These are phyloP conservation scores for Drosophila erecta DNA, from an alignment of 1,140 invertebrate genomes.

Conservation along the genomic window DNA sequence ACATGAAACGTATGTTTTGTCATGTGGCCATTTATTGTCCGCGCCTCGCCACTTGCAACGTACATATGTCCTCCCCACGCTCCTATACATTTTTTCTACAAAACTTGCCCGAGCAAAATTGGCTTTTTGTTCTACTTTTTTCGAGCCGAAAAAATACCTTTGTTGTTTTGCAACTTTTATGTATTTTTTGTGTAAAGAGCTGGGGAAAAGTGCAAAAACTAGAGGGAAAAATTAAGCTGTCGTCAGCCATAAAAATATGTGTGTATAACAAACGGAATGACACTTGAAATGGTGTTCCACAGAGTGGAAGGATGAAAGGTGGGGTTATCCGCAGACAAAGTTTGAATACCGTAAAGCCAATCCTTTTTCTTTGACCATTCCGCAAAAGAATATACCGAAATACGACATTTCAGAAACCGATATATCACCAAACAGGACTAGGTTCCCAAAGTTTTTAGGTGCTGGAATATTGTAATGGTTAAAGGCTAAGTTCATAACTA, in stretches of 20 bases:
- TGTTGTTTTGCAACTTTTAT: slow-evolving; percentile 52
- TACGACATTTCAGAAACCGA: slow-evolving; percentile 2
- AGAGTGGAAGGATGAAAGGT: slow-evolving; percentile 2
- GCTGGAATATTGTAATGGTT: too few species aligned
- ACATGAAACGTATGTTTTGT: slow-evolving; percentile 78
- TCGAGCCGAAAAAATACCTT: slow-evolving; percentile 35
- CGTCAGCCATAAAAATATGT: slow-evolving; percentile 66
- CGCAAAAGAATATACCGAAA: neutral
- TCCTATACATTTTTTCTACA: neutral
- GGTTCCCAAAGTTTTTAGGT: too few species aligned
- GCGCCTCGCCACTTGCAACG: slow-evolving; percentile 47
- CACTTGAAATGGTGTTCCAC: slow-evolving; percentile 38
- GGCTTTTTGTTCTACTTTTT: slow-evolving; percentile 63
- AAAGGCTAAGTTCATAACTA: too few species aligned
- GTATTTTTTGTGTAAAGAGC: slow-evolving; percentile 38
- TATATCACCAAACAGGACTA: neutral
- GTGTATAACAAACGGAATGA: slow-evolving; percentile 59
- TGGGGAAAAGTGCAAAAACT: slow-evolving; percentile 51
- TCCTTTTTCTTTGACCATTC: slow-evolving; percentile 28
- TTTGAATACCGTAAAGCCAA: slow-evolving; percentile 30
- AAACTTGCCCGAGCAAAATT: slow-evolving; percentile 30
- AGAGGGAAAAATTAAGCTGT: slow-evolving; percentile 69
- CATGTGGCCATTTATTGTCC: slow-evolving; percentile 74
- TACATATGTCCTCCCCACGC: slow-evolving; percentile 13
- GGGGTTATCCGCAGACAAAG: slow-evolving; percentile 24